Conservation (phyloP, 2,888 invertebrate genomes). For the Drosophila borborema region DNA sequence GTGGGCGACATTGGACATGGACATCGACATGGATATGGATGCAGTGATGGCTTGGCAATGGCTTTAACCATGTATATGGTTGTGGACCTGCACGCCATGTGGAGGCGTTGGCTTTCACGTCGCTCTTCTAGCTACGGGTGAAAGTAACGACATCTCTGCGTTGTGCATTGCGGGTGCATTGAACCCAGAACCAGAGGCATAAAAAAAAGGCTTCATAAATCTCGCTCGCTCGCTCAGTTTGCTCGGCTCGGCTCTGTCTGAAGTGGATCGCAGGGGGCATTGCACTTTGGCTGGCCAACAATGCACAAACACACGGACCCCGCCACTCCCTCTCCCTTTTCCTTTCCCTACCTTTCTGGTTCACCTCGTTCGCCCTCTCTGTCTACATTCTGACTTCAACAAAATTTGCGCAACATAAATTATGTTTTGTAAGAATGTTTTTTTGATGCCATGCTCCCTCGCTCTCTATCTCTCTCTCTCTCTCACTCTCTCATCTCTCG, state of each 20-base stretch:
- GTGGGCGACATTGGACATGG: constrained; percentile 42
- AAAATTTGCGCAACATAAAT: constrained; percentile 79
- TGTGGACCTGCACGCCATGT: constrained; percentile 20
- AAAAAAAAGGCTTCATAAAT: constrained; percentile 66
- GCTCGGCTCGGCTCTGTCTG: constrained; percentile 13
- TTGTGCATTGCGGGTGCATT: constrained; percentile 52
- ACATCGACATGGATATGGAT: constrained; percentile 1
- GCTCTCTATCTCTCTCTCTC: background rate
- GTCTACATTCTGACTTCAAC: constrained; percentile 25
- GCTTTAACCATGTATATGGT: background rate
- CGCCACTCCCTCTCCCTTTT: too few species aligned
- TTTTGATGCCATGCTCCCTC: constrained; percentile 48
- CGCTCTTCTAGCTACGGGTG: constrained; percentile 56
- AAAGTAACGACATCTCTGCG: constrained; percentile 47
- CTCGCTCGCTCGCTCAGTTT: constrained; percentile 31
- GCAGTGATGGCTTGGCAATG: too few species aligned
- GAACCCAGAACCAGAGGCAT: constrained; percentile 65
- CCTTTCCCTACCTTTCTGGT: too few species aligned
- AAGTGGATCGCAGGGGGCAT: constrained; percentile 31
- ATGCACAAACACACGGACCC: constrained; percentile 37
- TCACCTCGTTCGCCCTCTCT: background rate
- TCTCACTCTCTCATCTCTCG: background rate
- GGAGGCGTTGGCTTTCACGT: constrained; percentile 79
- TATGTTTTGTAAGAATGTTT: constrained; percentile 78
- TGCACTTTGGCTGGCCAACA: constrained; percentile 55